A percentile compares a stretch with the other conserved stretches of the same genome.
Evolutionary conservation across 2,888 invertebrate genomes (phyloP).

Genomic region (Anaspis maculata): DNA sequence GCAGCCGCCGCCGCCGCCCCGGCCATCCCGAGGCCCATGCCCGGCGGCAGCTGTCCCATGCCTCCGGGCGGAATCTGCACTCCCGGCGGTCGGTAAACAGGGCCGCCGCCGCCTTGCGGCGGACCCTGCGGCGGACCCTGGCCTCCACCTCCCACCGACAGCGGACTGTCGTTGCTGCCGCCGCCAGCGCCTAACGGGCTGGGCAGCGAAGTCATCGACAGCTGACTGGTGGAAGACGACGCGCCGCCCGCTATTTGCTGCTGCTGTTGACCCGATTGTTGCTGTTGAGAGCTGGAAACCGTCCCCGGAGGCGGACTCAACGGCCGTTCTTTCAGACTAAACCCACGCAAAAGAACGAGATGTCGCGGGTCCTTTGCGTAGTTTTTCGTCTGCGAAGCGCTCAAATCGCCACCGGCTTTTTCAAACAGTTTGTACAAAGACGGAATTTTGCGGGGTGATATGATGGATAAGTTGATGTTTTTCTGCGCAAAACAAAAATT

Average conservation of each 20-base stretch:
- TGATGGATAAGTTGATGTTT: conserved; percentile 77
- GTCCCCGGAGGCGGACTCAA: conserved; percentile 50
- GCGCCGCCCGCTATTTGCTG: too few species aligned
- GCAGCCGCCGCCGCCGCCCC: conserved; percentile 22
- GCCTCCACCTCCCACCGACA: conserved; percentile 26
- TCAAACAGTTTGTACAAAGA: conserved; percentile 81
- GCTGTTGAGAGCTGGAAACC: conserved; percentile 33
- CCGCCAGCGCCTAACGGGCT: conserved; percentile 49
- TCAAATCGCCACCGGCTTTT: conserved; percentile 80
- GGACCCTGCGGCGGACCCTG: conserved; percentile 23
- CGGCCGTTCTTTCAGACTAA: conserved; percentile 58
- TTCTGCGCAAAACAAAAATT: too few species aligned
- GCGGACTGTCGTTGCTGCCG: conserved; percentile 50
- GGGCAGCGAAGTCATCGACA: conserved; percentile 42
- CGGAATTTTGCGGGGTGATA: conserved; percentile 83
- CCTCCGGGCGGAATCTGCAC: conserved; percentile 22
- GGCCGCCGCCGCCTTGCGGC: conserved; percentile 33
- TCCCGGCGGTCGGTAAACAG: conserved; percentile 40
- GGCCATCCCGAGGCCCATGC: conserved; percentile 31
- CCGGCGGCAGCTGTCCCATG: conserved; percentile 25
- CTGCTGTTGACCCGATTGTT: too few species aligned
- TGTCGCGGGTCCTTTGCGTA: conserved; percentile 85
- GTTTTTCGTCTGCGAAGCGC: conserved; percentile 72
- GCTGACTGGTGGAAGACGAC: conserved; percentile 30
- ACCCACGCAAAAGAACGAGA: conserved; percentile 65